A percentile compares a stretch with the other conserved stretches of the same genome.
phyloP scores from a whole-genome alignment of 2,888 invertebrate species.

The Phrixothrix hirtus region DNA sequence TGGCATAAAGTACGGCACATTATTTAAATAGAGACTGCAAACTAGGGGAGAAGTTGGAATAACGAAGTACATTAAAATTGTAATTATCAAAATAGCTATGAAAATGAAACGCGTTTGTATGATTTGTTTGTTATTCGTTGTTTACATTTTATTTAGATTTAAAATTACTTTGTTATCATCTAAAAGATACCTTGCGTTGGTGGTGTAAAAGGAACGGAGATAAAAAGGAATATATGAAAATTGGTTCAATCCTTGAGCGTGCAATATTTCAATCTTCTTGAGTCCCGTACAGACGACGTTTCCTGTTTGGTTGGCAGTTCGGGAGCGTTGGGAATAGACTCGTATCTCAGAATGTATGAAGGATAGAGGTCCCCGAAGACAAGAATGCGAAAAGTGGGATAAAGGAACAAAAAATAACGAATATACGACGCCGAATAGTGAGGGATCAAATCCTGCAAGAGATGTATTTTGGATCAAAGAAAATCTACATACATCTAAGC shows the following conservation, averaged over 20 bases:
- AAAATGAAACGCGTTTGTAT: slow-evolving; percentile 16
- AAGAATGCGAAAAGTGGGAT: slow-evolving; percentile 53
- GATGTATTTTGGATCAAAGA: slow-evolving; percentile 54
- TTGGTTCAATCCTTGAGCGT: slow-evolving; percentile 55
- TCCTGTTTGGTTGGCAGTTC: slow-evolving; percentile 53
- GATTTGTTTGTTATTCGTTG: slow-evolving; percentile 25
- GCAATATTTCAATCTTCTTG: slow-evolving; percentile 55
- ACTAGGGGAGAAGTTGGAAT: neutral
- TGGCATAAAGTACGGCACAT: too few relatives aligned
- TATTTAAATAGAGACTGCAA: too few relatives aligned
- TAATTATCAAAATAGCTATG: too few relatives aligned
- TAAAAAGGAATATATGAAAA: slow-evolving; percentile 54
- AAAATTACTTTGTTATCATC: slow-evolving; percentile 34
- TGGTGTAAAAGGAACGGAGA: slow-evolving; percentile 38
- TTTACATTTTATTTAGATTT: slow-evolving; percentile 33
- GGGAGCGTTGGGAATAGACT: slow-evolving; percentile 51
- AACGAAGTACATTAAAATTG: slow-evolving; percentile 4
- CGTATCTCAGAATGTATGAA: slow-evolving; percentile 53
- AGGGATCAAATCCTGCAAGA: slow-evolving; percentile 46
- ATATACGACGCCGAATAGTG: slow-evolving; percentile 50
- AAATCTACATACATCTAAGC: slow-evolving; percentile 50
- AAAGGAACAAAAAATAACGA: slow-evolving; percentile 53
- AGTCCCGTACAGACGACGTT: slow-evolving; percentile 52
- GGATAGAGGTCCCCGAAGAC: slow-evolving; percentile 55
- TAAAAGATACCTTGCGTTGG: slow-evolving; percentile 36